Conservation (phyloP, 1,140 invertebrate species). For the Drosophila navojoa region DNA sequence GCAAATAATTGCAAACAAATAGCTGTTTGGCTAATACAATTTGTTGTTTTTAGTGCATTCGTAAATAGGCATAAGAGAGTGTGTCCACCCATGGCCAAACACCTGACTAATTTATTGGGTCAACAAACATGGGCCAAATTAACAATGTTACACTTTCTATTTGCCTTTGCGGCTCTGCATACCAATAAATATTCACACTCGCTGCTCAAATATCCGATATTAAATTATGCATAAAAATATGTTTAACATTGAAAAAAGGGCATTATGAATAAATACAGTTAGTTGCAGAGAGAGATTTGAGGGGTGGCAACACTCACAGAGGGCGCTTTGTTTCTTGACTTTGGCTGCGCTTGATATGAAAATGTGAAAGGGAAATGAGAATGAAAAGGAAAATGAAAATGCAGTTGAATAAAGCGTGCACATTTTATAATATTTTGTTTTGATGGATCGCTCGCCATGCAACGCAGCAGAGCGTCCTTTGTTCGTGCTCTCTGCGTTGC, state of each 20-base stretch:
- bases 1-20: neutral
- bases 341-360: neutral
- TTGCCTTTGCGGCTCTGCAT: conserved; percentile 1
- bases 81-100: conserved; percentile 16
- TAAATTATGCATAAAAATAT: neutral
- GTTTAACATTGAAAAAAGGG: neutral
- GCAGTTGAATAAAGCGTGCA: conserved; percentile 1
- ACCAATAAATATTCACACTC: conserved; percentile 3
- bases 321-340: no score
- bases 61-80: neutral
- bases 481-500: conserved; percentile 19
- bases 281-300: no score
- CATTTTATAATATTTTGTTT: conserved; percentile 30
- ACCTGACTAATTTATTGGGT: conserved; percentile 9
- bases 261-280: no score
- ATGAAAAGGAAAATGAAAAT: neutral
- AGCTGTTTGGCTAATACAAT: conserved; percentile 6
- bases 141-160: conserved; percentile 5
- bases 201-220: neutral
- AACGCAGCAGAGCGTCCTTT: conserved; percentile 16
- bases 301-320: neutral
- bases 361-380: conserved; percentile 1
- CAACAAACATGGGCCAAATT: conserved; percentile 15
- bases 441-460: conserved; percentile 30
- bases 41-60: neutral